Percentiles rank a stretch among this genome's conserved stretches.
Conservation (phyloP, 1,140 invertebrate genomes). For the Antheraea mylitta region DNA sequence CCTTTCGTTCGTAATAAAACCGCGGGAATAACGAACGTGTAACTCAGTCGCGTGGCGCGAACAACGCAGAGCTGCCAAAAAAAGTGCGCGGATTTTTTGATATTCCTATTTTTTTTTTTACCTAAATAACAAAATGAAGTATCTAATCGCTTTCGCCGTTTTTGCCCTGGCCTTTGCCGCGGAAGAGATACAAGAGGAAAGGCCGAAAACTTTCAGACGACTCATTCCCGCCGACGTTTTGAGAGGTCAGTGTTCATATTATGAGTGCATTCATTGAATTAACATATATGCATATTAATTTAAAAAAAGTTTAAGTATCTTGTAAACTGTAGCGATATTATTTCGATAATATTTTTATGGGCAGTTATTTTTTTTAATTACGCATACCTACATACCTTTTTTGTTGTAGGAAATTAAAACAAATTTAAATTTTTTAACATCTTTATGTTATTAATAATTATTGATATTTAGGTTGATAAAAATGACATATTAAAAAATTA, state of each 20-base stretch:
- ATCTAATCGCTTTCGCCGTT: conserved; percentile 75
- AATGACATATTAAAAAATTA: no score
- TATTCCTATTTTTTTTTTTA: conserved; percentile 44
- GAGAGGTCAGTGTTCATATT: conserved; percentile 81
- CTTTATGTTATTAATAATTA: no score
- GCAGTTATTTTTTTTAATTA: no score
- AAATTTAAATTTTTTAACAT: no score
- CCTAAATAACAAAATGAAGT: conserved; percentile 67
- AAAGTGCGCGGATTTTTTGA: conserved; percentile 37
- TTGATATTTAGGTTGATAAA: no score
- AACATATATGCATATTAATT: neutral
- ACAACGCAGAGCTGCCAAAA: conserved; percentile 44
- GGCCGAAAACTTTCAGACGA: conserved; percentile 84
- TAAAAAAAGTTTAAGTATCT: no score
- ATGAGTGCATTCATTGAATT: neutral
- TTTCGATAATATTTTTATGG: no score
- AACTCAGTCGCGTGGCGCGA: conserved; percentile 51
- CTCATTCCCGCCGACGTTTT: conserved; percentile 92
- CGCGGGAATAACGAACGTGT: conserved; percentile 30
- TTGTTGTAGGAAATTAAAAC: no score
- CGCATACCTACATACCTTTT: no score
- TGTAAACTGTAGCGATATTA: no score
- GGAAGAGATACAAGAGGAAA: conserved; percentile 79
- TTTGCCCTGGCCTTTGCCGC: conserved; percentile 79
- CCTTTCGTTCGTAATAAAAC: conserved; percentile 43